Base-by-base conservation (phyloP, 1,140 invertebrate species). In the Eulimnadia texana region DNA sequence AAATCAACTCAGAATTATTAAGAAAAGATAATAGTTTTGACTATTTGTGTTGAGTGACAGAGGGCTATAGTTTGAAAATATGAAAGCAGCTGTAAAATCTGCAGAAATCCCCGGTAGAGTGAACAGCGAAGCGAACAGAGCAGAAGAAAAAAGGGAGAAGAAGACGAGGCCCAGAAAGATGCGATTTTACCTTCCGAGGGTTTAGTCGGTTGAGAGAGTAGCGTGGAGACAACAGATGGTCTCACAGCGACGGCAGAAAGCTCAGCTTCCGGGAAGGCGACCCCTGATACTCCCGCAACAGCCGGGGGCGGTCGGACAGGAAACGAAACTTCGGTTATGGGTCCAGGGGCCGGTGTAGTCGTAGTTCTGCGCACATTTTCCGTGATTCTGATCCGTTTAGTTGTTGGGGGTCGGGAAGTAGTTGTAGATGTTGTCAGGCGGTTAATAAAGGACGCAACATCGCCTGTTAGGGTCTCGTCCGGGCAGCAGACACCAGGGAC, bases 401-500 rank as follows among this genome's bases (percentile, higher is more conserved):
- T 69, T 0, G 74, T 73, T 0, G 72, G 24, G 13, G 63, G 58
- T 23, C 62, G 58, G 59, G 59, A 73, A 16, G 74, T 71, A 19
- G 68, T 72, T 0, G 72, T 73, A n/a, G n/a, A n/a, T 13, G 67
- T 71, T 9, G 70, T 72, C 13, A 56, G 22, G 11, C 27, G 33
- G 77, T 71, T 3, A 76, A 76, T 24, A 78, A 70, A 2, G 79
- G 73, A 19, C 66, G 64, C 47, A 65, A 69, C 23, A 72, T 73
- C 27, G 73, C 64, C 16, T 72, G 58, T 22, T 52, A 47, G 52
- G 52, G 56, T n/a, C 54, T 25, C 22, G 16, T 60, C 78, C 0
- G 90, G 90, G 73, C 90, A 93, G 69, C 90, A 94, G 1, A 93
- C 89, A 19, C 90, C 91, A 1, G 91, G 91, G 2, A 91, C 85